These are phyloP conservation scores for Acridotheres tristis DNA, from an alignment of 2,797 vertebrate genomes.

Conservation along the genomic window DNA sequence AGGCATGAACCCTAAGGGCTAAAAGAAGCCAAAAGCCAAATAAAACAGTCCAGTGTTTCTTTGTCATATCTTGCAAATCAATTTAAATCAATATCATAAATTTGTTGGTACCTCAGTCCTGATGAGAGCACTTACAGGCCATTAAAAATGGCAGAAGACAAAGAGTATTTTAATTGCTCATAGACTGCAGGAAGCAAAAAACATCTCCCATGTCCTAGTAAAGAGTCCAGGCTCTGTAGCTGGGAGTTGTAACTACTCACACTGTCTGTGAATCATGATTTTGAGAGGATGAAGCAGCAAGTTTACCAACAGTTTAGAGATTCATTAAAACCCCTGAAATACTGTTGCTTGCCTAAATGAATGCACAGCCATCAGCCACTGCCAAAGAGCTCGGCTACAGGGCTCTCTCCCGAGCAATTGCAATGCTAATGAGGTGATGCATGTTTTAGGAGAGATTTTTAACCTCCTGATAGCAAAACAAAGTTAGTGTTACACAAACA, in stretches of 20 bases:
- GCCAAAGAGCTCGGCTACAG: background rate
- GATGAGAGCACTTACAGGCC: accelerated
- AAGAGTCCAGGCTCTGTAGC: background rate
- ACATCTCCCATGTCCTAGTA: accelerated
- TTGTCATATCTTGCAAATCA: background rate
- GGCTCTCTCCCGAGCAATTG: accelerated
- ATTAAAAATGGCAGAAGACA: background rate
- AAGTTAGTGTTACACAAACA: conserved; percentile 13
- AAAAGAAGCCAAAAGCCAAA: background rate
- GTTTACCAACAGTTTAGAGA: background rate
- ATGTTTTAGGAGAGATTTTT: background rate
- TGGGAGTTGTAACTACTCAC: background rate
- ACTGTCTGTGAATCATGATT: background rate
- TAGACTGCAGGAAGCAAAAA: background rate
- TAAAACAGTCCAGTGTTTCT: background rate
- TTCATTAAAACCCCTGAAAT: background rate
- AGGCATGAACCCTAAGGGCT: background rate
- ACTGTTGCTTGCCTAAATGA: background rate
- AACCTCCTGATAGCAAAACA: background rate
- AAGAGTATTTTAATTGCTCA: background rate
- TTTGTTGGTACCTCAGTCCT: background rate
- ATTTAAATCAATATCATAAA: background rate
- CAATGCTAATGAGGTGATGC: background rate
- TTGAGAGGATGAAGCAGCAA: background rate
- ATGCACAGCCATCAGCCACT: background rate